Conservation (phyloP, 2,113 vertebrate species). For the Bolborhynchus lineola region DNA sequence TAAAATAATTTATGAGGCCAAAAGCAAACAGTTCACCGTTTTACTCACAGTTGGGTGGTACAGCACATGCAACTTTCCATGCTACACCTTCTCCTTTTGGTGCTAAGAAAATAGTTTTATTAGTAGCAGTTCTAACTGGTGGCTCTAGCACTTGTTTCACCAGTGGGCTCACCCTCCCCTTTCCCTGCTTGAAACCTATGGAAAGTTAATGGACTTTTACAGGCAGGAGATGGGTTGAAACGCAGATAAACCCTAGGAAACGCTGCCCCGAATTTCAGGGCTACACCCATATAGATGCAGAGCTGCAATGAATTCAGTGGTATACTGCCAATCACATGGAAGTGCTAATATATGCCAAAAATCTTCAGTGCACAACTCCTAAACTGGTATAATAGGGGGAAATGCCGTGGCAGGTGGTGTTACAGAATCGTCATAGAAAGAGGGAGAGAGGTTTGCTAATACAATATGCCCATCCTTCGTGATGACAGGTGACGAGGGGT, state of each 20-base stretch:
- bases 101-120: background rate
- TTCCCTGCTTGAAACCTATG: background rate
- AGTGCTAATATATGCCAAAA: slow-evolving; percentile 67
- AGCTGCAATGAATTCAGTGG: slow-evolving; percentile 45
- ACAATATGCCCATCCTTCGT: background rate
- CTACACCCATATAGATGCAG: slow-evolving; percentile 5
- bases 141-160: background rate
- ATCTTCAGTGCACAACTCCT: slow-evolving; percentile 54
- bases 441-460: slow-evolving; percentile 44
- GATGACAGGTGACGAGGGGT: slow-evolving; percentile 54
- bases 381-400: slow-evolving; percentile 58
- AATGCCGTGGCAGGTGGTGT: slow-evolving; percentile 64
- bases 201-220: background rate
- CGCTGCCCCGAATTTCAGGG: background rate
- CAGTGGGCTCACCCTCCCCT: background rate
- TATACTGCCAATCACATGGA: slow-evolving; percentile 54
- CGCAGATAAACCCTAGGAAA: background rate
- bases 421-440: slow-evolving; percentile 11
- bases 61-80: background rate
- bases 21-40: background rate
- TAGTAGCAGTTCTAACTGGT: background rate
- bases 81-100: background rate
- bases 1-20: background rate
- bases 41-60: background rate
- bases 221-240: background rate